A percentile compares a stretch with the other conserved stretches of the same genome.
These are phyloP conservation scores for Atherinosoma microstoma DNA, from an alignment of 2,797 vertebrate species.

Conservation along the genomic window DNA sequence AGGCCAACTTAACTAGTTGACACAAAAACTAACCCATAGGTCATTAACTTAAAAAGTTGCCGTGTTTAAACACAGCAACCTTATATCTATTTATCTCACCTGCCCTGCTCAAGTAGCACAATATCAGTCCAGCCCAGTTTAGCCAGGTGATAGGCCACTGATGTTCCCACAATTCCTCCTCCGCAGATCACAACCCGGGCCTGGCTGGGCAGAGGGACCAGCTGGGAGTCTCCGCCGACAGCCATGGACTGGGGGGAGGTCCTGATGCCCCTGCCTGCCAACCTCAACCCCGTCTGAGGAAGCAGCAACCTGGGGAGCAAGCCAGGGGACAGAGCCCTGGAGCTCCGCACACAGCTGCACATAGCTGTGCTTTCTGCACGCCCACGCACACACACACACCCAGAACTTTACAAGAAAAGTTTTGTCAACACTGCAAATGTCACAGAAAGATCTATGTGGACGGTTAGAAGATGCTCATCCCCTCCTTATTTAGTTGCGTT, in stretches of 20 bases:
- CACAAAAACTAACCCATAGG: neutral
- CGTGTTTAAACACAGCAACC: no score
- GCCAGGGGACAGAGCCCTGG: conserved; percentile 78
- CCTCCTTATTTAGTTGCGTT: neutral
- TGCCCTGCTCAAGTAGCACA: conserved; percentile 95
- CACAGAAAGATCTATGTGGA: neutral
- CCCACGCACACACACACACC: neutral
- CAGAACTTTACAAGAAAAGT: neutral
- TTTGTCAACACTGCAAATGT: neutral
- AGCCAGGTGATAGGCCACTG: conserved; percentile 95
- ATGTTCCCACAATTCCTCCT: conserved; percentile 92
- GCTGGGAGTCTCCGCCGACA: conserved; percentile 72
- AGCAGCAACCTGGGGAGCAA: conserved; percentile 86
- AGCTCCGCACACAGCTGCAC: conserved; percentile 81
- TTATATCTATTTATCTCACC: conserved; percentile 79
- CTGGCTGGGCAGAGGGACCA: conserved; percentile 83
- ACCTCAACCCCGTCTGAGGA: conserved; percentile 65
- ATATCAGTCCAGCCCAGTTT: conserved; percentile 95
- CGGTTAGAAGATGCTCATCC: neutral
- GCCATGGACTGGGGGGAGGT: conserved; percentile 64
- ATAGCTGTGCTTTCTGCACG: conserved; percentile 71
- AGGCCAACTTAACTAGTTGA: neutral
- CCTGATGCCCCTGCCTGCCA: conserved; percentile 65
- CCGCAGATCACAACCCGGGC: conserved; percentile 96
- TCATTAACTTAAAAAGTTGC: neutral